Percentiles rank a stretch among this genome's conserved stretches.
These are phyloP conservation scores for Caranx melampygus DNA, from an alignment of 2,113 vertebrate genomes.

Conservation along the genomic window DNA sequence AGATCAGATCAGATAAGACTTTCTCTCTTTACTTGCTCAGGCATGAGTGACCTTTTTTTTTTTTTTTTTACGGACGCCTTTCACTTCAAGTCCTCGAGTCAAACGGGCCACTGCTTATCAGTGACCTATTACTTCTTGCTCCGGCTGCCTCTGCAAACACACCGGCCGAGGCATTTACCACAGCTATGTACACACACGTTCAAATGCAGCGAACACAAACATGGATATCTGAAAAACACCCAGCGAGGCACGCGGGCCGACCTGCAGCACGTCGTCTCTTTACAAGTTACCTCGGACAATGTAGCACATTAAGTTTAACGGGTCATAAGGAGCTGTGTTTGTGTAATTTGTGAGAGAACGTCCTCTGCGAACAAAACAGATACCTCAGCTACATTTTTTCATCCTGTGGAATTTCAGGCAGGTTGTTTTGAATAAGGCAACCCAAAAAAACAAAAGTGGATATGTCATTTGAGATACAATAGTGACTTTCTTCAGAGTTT, in stretches of 20 bases:
- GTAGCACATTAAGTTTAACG: slow-evolving; percentile 24
- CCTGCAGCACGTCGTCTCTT: slow-evolving; percentile 20
- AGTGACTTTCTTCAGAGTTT: slow-evolving; percentile 52
- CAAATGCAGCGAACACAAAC: slow-evolving; percentile 54
- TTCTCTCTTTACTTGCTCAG: slow-evolving; percentile 72
- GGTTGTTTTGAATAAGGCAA: slow-evolving; percentile 47
- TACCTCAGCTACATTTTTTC: slow-evolving; percentile 21
- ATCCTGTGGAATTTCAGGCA: slow-evolving; percentile 32
- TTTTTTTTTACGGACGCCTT: slow-evolving; percentile 59
- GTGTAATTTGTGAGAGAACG: slow-evolving; percentile 11
- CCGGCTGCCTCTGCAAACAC: slow-evolving; percentile 64
- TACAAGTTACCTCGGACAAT: slow-evolving; percentile 28
- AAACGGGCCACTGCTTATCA: slow-evolving; percentile 73
- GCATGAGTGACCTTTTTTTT: slow-evolving; percentile 70
- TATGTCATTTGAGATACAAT: slow-evolving; percentile 63
- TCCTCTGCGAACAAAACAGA: slow-evolving; percentile 40
- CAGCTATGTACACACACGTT: slow-evolving; percentile 60
- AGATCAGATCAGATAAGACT: slow-evolving; percentile 61
- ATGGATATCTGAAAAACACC: slow-evolving; percentile 36
- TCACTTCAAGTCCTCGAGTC: slow-evolving; percentile 61
- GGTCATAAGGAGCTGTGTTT: slow-evolving; percentile 14
- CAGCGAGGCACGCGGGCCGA: neutral
- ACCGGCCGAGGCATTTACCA: slow-evolving; percentile 50
- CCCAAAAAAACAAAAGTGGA: slow-evolving; percentile 33
- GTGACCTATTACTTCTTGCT: slow-evolving; percentile 76